Evolutionary conservation across 92 coral and sea anemone genomes (phyloP), one percentile per base, ranked within the genome.

Genomic region (Bergia puertoricense): DNA sequence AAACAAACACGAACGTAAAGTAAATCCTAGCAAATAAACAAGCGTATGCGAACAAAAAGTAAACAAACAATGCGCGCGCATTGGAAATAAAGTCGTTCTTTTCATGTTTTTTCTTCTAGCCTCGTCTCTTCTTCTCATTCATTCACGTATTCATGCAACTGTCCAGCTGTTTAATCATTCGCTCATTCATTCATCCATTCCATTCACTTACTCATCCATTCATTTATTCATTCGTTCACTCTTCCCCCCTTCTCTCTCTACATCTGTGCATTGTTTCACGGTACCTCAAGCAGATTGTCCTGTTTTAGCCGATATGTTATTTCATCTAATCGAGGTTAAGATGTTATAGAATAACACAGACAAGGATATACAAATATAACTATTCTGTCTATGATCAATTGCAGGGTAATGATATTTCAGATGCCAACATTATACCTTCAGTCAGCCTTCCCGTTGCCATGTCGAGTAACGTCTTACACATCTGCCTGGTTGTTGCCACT

Each of bases 391-490:
- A 30, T 30, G 30, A 10, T 54, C 59, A 1, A 9, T 54, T 54
- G 14, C 59, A 1, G 59, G 16, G 2, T 11, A 54, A 54, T 10
- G 59, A 62, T 22, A 62, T 18, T 62, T 2, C 0, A 5, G 69
- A 18, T 62, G 13, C 69, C n/a, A 10, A 54, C 14, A 11, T 54
- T 54, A 5, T 50, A 95, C 98, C 96, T 91, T 90, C 88, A 8
- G 43, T 73, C 20, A 95, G 86, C 37, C 98, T 96, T 74, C 92
- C 90, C 2, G 75, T 94, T 0, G 97, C 98, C 92, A 95, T 94
- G 13, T 97, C 98, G 22, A 95, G 88, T 42, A 95, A 88, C 10
- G 89, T 88, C 89, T 84, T 95, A 69, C 98, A 95, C 10, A 92
- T 92, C 20, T 91, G 90, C 89, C 88, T 89, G 15, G 98, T 71